A percentile compares a stretch with the other conserved stretches of the same genome.
Conservation (phyloP, 2,797 vertebrate species). For the Enoplosus armatus region DNA sequence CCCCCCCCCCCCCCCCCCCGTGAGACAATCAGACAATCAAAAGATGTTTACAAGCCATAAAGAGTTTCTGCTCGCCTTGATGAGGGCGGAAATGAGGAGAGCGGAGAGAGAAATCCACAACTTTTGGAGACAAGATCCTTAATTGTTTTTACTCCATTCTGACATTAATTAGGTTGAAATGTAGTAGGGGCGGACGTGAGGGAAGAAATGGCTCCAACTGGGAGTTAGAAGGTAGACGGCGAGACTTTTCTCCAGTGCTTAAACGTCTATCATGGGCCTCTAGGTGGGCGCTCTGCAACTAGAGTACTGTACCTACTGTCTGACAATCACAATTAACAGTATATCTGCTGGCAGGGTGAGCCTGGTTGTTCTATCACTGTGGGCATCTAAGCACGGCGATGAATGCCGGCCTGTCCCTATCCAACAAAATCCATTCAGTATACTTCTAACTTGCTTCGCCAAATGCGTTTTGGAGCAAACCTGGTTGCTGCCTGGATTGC, state of each 20-base stretch:
- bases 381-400: not conserved
- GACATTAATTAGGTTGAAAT: conserved; percentile 74
- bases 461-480: not conserved
- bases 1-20: conserved; percentile 44
- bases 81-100: conserved; percentile 34
- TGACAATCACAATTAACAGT: conserved; percentile 53
- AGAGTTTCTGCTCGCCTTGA: conserved; percentile 26
- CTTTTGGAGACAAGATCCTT: conserved; percentile 47
- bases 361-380: not conserved
- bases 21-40: conserved; percentile 70
- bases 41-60: conserved; percentile 71
- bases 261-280: conserved; percentile 55
- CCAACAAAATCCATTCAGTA: not conserved
- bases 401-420: not conserved
- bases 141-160: conserved; percentile 64
- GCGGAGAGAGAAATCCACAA: conserved; percentile 44
- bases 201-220: conserved; percentile 30
- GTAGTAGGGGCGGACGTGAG: conserved; percentile 10
- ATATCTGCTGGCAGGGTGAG: conserved; percentile 4
- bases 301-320: conserved; percentile 21
- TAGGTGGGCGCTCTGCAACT: conserved; percentile 46
- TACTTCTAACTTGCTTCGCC: not conserved
- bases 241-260: conserved; percentile 48
- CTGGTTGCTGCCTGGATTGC: not conserved
- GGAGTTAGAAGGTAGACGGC: conserved; percentile 55